Evolutionary conservation across 2,888 invertebrate genomes (phyloP), one percentile per base, ranked within the genome.

Genomic region (Crocallis elinguaria): DNA sequence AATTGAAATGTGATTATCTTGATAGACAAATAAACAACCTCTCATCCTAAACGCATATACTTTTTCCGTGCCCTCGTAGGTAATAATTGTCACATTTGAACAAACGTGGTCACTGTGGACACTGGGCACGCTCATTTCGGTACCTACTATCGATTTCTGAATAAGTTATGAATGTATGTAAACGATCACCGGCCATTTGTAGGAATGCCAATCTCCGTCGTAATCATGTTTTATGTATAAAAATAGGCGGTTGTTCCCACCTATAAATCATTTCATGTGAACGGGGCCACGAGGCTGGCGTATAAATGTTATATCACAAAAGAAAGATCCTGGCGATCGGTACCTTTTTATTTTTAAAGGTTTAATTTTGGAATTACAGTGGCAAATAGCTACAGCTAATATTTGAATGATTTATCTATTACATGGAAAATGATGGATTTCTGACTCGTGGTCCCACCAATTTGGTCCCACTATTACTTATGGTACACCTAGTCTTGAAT

Each of bases 151-250:
- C 19, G 19, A 3, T 14, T 11, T 38, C 9, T 27, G 27, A 14
- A 16, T 1, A 25, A 6, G 38, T 41, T 17, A 29, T 11, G 13
- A 16, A 27, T 27, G 14, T 23, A 30, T 39, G 43, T 43, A 44
- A 21, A 32, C 11, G 21, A 35, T 27, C 27, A 25, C 17, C 27
- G n/a, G 19, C 21, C 13, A 29, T 41, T 49, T 35, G 30, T 42
- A 30, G 30, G 37, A 36, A 43, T 27, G 35, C 35, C 38, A 39
- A 43, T 48, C 35, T 35, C 27, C 25, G 8, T 19, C 16, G 43
- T 43, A 42, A 45, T 44, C 43, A 50, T 58, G 50, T 54, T 48
- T 53, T 50, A 54, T 50, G 43, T 49, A 50, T 50, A 32, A 32
- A 49, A 46, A 44, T 49, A 38, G 39, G 16, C 35, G 39, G 27